phyloP scores from a whole-genome alignment of 2,113 vertebrate species.

The Caranx melampygus region DNA sequence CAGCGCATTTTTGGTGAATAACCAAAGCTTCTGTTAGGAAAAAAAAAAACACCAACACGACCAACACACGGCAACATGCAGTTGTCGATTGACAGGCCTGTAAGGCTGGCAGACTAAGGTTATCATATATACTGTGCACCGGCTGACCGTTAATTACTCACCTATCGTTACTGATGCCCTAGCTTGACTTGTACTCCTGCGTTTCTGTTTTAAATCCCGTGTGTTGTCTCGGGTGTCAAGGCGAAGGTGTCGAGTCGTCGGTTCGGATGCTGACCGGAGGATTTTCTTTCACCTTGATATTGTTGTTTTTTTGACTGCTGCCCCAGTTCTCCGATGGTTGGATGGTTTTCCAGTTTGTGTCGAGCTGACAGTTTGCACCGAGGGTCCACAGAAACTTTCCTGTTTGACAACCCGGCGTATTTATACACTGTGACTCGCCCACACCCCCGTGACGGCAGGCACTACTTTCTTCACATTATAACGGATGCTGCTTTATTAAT shows the following conservation, averaged over 20 bases:
- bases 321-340: not conserved
- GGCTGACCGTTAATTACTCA: slow-evolving; percentile 49
- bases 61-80: slow-evolving; percentile 6
- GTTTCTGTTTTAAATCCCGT: slow-evolving; percentile 48
- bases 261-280: not conserved
- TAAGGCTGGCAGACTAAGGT: not conserved
- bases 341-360: slow-evolving; percentile 8
- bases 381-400: slow-evolving; percentile 80
- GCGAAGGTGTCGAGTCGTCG: slow-evolving; percentile 13
- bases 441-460: slow-evolving; percentile 79
- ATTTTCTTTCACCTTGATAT: not conserved
- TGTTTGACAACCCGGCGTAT: slow-evolving; percentile 84
- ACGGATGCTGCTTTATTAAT: not conserved
- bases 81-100: not conserved
- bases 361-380: slow-evolving; percentile 61
- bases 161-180: slow-evolving; percentile 60
- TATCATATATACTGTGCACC: not conserved
- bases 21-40: slow-evolving; percentile 11
- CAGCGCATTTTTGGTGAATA: slow-evolving; percentile 32
- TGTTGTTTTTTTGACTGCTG: not conserved
- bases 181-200: slow-evolving; percentile 46
- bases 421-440: slow-evolving; percentile 83
- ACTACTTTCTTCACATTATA: slow-evolving; percentile 79
- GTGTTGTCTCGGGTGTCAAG: slow-evolving; percentile 21
- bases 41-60: slow-evolving; percentile 35